Evolutionary conservation across 2,797 vertebrate genomes (phyloP), one percentile per base, ranked within the genome.

Genomic region (Pelodytes ibericus): DNA sequence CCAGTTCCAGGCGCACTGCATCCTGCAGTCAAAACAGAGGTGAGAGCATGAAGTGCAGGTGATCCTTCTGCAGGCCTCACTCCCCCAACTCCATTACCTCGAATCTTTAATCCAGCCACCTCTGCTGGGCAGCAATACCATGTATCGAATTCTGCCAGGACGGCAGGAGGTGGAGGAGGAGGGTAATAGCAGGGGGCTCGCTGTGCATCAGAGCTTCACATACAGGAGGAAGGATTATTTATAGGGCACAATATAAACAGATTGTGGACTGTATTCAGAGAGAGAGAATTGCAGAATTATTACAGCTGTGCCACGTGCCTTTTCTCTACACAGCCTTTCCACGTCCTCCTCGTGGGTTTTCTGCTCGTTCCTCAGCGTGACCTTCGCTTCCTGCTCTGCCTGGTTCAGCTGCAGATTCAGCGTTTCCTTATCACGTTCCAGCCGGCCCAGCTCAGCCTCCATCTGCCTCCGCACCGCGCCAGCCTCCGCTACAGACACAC

Each of bases 341-440:
- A 93, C 47, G 49, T 95, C 95, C 83, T 95, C 94, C 82, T 94
- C 92, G 3, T 95, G 92, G 22, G 93, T 92, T 0, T 85, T 85
- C 75, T 86, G 85, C 72, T 89, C 82, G 24, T 85, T 91, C 80
- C 84, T 89, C 75, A 95, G 82, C 20, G 88, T 78, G 30, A 90
- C 84, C 82, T 94, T 93, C 2, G 90, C 88, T 71, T 96, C 94
- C 49, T 90, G 85, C 83, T 93, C 93, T 0, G 83, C 82, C 5
- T 89, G 83, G 2, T 80, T 84, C 31, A 94, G 82, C 57, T 86
- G 85, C 84, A 93, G 94, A 62, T 80, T 82, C 72, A 93, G 81
- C 65, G 83, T 74, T 51, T 94, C 91, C 69, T 88, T 93, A 71
- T 96, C 94, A 44, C 88, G 85, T 75, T 95, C 93, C 2, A 84